Evolutionary conservation across 2,797 vertebrate genomes (phyloP), one percentile per base, ranked within the genome.

Genomic region (Phoebastria nigripes): DNA sequence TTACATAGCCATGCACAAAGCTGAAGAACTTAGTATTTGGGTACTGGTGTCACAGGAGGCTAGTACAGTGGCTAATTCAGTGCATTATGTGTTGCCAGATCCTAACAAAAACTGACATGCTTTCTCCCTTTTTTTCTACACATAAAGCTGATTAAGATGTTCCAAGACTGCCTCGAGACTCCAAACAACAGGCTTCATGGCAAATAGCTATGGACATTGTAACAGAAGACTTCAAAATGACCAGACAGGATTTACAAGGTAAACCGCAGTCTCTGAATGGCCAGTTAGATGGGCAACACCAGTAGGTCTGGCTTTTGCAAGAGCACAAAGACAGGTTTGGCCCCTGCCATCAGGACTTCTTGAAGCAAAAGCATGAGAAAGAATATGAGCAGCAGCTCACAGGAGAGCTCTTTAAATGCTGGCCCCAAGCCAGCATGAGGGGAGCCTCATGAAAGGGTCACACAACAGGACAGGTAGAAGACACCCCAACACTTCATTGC

Each of bases 381-480:
- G 17, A 54, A 21, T 46, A 69, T 12, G 15, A 63, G 6, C 25
- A 80, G 21, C 41, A 78, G 25, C 33, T 87, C 54, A 63, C 13
- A 44, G 33, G 12, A 52, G 6, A 89, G 8, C 3, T 72, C 49
- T 67, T 74, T 24, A 71, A 67, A 61, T 66, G 33, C 52, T 80
- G 15, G 15, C 25, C 28, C 12, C 42, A 86, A 89, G 44, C 6
- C 44, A 77, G 25, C 55, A n/a, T 9, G 10, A 76, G n/a, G 35
- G 29, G 4, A 90, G 35, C 6, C 0, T 1, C 47, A 49, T 8
- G 6, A 29, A 21, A 19, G 28, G 24, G 44, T 69, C 11, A 24
- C 19, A 28, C 15, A 35, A 72, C 11, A 65, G 55, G 15, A 69
- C 18, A 22, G 8, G n/a, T 8, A 71, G 56, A 54, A 62, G 42